Evolutionary conservation across 2,888 invertebrate genomes (phyloP), one percentile per base, ranked within the genome.

Genomic region (Germaria angustata): DNA sequence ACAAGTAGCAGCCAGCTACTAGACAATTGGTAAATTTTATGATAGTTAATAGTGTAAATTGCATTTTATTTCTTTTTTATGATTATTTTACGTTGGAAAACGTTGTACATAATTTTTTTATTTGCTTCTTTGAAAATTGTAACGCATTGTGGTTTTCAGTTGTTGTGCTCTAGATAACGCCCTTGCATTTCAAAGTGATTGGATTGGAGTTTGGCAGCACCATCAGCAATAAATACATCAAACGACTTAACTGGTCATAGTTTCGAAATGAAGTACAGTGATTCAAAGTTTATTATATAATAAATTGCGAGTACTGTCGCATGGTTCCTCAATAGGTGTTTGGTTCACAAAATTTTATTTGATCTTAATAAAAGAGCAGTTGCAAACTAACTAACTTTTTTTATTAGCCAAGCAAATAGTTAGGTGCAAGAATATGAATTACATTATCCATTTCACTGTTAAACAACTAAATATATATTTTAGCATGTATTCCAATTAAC

Each of bases 141-240:
- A 83, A 85, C 84, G 80, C 85, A 80, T 82, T 82, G 84, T 84
- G 84, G 78, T 83, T 86, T 85, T 84, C 82, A 15, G 81, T 79
- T 79, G 89, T 87, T 87, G 87, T 88, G 90, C 89, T 89, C 89
- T 89, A 88, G 87, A 89, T 90, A 89, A 84, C 85, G 84, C 82
- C 73, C 80, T 80, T 80, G 75, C 78, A 78, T 76, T 71, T 72
- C 81, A 82, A 73, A 80, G 84, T 80, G 80, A 84, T 81, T 84
- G 83, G 81, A 84, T 81, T 84, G 83, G 81, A 80, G 80, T 78
- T 80, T 55, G 66, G 36, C 41, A 55, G 76, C 61, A 66, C 61
- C 44, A 75, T 65, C 51, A 69, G 22, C 61, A 75, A 78, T 51
- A 66, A 75, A 59, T 66, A 17, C 46, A 22, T 61, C 32, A 15